Percentiles rank a stretch among this genome's conserved stretches.
Conservation (phyloP, 1,140 invertebrate species). For the Tetraneura akinire region DNA sequence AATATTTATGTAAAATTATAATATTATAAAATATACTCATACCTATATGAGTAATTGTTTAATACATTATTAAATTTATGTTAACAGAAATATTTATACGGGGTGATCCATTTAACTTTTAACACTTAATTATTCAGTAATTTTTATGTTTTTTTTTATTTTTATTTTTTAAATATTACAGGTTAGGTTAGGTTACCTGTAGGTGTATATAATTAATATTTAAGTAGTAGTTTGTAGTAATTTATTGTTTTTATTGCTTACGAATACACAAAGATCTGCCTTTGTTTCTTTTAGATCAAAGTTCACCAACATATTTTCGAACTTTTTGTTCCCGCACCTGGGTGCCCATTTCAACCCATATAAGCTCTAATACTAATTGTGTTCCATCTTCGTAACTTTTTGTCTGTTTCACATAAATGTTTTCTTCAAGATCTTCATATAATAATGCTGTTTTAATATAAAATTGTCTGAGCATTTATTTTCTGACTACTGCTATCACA, state of each 20-base stretch:
- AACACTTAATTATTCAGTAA: too few species aligned
- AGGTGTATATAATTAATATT: too few species aligned
- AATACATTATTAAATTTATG: too few species aligned
- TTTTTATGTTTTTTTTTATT: too few species aligned
- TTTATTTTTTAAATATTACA: too few species aligned
- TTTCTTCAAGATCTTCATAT: constrained; percentile 58
- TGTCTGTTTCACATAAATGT: constrained; percentile 58
- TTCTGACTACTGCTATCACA: constrained; percentile 56
- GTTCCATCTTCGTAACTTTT: constrained; percentile 56
- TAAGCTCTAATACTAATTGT: constrained; percentile 57
- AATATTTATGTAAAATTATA: too few species aligned
- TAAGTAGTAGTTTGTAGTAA: too few species aligned
- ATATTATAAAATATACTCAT: too few species aligned
- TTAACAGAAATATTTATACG: too few species aligned
- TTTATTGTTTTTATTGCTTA: constrained; percentile 54
- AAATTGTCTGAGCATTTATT: constrained; percentile 57
- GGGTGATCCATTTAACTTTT: too few species aligned
- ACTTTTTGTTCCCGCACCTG: constrained; percentile 56
- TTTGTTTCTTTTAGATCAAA: constrained; percentile 56
- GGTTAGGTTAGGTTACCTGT: too few species aligned
- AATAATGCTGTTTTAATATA: constrained; percentile 59
- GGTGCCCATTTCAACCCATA: constrained; percentile 58
- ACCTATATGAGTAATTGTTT: too few species aligned
- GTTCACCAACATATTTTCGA: constrained; percentile 53
- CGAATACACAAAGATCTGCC: constrained; percentile 57